Conservation (phyloP, 2,888 invertebrate species). For the Agrenia bidenticulata region DNA sequence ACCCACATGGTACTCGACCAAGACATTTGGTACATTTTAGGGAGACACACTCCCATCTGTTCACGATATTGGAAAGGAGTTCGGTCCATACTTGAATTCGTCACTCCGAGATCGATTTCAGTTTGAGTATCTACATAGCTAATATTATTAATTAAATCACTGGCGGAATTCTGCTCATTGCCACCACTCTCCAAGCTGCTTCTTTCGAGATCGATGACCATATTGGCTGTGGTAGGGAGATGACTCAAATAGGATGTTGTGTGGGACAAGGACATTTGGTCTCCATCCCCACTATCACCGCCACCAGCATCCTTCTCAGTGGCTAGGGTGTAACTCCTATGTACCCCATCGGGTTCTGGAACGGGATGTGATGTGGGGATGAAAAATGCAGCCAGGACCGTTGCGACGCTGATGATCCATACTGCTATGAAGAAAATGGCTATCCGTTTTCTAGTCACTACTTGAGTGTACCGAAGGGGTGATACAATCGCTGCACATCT, state of each 20-base stretch:
- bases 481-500: slow-evolving; percentile 77
- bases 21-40: slow-evolving; percentile 45
- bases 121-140: slow-evolving; percentile 3
- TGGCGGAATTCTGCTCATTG: neutral
- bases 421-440: slow-evolving; percentile 67
- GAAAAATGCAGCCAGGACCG: slow-evolving; percentile 49
- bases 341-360: neutral
- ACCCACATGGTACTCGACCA: slow-evolving; percentile 50
- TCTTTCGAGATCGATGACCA: slow-evolving; percentile 20
- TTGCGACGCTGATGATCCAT: slow-evolving; percentile 58
- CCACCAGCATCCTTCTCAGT: neutral
- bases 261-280: neutral
- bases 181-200: neutral
- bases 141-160: neutral
- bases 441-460: slow-evolving; percentile 72
- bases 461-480: slow-evolving; percentile 74
- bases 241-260: slow-evolving; percentile 8
- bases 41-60: slow-evolving; percentile 48
- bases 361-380: slow-evolving; percentile 34
- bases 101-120: slow-evolving; percentile 8
- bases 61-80: slow-evolving; percentile 39
- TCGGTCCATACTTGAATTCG: neutral
- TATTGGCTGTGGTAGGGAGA: slow-evolving; percentile 27
- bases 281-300: slow-evolving; percentile 5
- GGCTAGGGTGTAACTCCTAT: neutral